Evolutionary conservation across 64 coral and sea anemone genomes (phyloP).

Genomic region (Montipora foliosa): DNA sequence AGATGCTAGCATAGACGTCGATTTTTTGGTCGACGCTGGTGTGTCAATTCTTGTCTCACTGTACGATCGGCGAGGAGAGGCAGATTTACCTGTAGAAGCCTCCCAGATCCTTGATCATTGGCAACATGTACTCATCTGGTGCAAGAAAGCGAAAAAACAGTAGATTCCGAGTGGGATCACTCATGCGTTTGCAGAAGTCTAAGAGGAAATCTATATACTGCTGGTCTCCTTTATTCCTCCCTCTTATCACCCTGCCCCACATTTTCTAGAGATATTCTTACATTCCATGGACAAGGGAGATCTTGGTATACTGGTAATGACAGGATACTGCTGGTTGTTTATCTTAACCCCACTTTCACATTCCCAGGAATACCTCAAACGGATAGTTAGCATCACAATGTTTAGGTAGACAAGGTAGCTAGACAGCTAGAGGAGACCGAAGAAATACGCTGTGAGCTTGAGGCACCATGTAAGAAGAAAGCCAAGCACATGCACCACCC

Average conservation of each 20-base stretch:
- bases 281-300: conserved; percentile 1
- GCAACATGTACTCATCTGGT: neutral
- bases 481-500: too few relatives aligned
- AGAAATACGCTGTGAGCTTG: too few relatives aligned
- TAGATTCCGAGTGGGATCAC: neutral
- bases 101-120: neutral
- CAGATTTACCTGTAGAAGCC: neutral
- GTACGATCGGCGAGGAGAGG: neutral
- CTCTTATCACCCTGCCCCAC: conserved; percentile 8
- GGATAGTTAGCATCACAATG: too few relatives aligned
- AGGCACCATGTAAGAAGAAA: too few relatives aligned
- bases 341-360: too few relatives aligned
- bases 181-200: neutral
- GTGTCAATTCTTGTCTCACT: neutral
- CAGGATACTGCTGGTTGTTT: too few relatives aligned
- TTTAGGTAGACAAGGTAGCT: too few relatives aligned
- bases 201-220: neutral
- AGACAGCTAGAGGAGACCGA: too few relatives aligned
- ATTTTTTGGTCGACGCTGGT: too few relatives aligned
- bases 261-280: neutral
- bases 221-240: conserved; percentile 13
- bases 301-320: neutral
- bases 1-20: neutral
- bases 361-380: too few relatives aligned
- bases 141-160: neutral